Evolutionary conservation across 2,113 vertebrate genomes (phyloP).

Genomic region (Otus sunia): DNA sequence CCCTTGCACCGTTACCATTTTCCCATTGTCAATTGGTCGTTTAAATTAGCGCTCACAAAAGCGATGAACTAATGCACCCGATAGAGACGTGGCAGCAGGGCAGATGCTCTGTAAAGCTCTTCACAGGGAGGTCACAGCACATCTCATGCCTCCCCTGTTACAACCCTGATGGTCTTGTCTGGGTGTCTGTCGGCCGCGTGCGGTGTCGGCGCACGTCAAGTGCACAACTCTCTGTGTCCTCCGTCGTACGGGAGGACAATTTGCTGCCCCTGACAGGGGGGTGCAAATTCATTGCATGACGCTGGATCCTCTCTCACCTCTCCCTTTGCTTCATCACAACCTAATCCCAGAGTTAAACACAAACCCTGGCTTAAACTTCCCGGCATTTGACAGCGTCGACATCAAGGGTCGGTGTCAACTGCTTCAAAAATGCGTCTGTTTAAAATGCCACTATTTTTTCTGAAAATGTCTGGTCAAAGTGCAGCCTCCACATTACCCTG

Average conservation of each 20-base stretch:
- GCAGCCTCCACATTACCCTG: background rate
- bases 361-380: background rate
- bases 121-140: background rate
- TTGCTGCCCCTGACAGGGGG: background rate
- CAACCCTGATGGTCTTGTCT: fast-evolving
- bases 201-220: background rate
- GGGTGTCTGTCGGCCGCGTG: background rate
- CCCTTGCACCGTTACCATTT: background rate
- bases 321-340: background rate
- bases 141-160: background rate
- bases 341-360: background rate
- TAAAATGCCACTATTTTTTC: background rate
- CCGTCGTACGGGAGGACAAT: background rate
- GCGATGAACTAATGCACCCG: background rate
- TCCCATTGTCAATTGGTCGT: background rate
- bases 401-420: background rate
- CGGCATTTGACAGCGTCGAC: background rate
- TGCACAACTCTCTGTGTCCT: background rate
- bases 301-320: background rate
- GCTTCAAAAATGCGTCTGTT: background rate
- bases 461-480: background rate
- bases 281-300: background rate
- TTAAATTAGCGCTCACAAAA: background rate
- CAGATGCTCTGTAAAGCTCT: background rate
- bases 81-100: background rate